These are phyloP conservation scores for Corythaixoides concolor DNA, from an alignment of 2,113 vertebrate genomes.

Conservation along the genomic window DNA sequence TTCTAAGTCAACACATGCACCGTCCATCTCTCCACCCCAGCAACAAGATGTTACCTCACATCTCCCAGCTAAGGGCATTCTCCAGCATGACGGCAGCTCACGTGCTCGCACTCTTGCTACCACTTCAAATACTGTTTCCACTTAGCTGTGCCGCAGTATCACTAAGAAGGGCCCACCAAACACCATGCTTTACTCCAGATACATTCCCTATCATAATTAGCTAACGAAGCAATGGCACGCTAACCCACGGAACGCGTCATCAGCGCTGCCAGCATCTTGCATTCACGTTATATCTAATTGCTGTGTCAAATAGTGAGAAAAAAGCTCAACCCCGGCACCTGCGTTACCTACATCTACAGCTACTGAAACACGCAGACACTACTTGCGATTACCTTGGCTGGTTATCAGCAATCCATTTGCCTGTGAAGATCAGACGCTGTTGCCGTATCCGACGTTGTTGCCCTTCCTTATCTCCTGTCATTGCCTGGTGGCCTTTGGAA, in stretches of 20 bases:
- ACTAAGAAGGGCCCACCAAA: neutral
- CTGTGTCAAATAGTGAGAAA: neutral
- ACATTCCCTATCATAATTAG: neutral
- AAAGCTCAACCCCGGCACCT: neutral
- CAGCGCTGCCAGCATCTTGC: neutral
- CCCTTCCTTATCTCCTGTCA: slow-evolving; percentile 88
- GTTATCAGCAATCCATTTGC: slow-evolving; percentile 95
- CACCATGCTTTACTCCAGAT: neutral
- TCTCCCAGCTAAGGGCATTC: neutral
- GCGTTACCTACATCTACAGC: neutral
- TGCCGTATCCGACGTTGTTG: slow-evolving; percentile 86
- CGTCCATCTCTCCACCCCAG: neutral
- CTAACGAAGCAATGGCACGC: neutral
- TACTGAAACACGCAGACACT: neutral
- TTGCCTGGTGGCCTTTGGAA: slow-evolving; percentile 95
- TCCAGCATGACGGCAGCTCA: neutral
- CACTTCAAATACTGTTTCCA: neutral
- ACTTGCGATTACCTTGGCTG: slow-evolving; percentile 82
- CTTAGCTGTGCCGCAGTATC: neutral
- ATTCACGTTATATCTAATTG: neutral
- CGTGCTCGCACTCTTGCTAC: neutral
- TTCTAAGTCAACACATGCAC: neutral
- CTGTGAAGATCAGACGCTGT: slow-evolving; percentile 87
- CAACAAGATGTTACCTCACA: neutral
- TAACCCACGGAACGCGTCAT: neutral